These are phyloP conservation scores for Bryconaethiops microstoma DNA, from an alignment of 2,797 vertebrate species.

Conservation along the genomic window DNA sequence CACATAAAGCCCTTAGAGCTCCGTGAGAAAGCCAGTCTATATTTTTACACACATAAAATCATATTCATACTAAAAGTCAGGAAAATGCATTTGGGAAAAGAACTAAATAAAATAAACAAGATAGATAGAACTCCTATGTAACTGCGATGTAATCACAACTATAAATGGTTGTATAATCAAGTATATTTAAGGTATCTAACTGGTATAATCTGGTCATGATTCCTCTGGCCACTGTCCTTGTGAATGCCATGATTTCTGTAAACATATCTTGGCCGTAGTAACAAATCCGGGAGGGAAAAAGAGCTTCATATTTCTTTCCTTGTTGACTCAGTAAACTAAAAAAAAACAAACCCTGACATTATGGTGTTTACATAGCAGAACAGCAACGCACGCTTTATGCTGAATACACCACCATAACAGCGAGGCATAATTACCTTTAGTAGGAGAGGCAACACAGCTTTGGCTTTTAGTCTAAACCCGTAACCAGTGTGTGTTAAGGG, in stretches of 20 bases:
- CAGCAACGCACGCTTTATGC: neutral
- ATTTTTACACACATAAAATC: neutral
- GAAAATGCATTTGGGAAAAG: neutral
- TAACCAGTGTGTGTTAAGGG: neutral
- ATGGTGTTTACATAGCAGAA: constrained; percentile 8
- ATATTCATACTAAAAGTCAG: neutral
- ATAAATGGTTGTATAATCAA: neutral
- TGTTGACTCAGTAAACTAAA: constrained; percentile 1
- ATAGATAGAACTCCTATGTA: too few relatives aligned
- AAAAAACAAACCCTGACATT: neutral
- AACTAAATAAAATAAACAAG: neutral
- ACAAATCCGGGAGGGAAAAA: neutral
- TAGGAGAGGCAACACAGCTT: constrained; percentile 7
- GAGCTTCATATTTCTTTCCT: neutral
- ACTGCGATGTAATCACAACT: neutral
- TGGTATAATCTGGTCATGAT: neutral
- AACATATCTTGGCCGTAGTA: neutral
- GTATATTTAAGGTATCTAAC: neutral
- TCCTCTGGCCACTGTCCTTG: neutral
- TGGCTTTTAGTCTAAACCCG: neutral
- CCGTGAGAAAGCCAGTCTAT: neutral
- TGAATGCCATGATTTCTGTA: neutral
- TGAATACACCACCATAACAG: neutral
- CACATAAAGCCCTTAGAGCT: neutral
- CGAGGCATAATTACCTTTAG: neutral